A percentile compares a stretch with the other conserved stretches of the same genome.
These are phyloP conservation scores for Diplodus sargus DNA, from an alignment of 2,797 vertebrate species.

Conservation along the genomic window DNA sequence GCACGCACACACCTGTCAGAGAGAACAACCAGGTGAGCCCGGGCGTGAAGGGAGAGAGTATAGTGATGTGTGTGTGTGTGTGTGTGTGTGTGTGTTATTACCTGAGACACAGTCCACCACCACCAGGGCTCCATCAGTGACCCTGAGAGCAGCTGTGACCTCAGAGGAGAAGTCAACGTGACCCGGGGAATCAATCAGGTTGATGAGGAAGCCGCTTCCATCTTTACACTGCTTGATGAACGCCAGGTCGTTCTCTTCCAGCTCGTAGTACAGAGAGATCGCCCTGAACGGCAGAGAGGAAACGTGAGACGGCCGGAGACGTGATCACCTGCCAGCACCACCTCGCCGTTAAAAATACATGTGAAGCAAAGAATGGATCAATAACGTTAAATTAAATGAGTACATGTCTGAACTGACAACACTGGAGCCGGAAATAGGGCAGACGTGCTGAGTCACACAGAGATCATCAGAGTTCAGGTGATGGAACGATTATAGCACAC, in stretches of 20 bases:
- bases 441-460: background rate
- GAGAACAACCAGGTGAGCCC: conserved; percentile 19
- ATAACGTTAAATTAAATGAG: background rate
- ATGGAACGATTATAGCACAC: background rate
- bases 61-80: background rate
- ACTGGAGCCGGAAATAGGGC: background rate
- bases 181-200: conserved; percentile 94
- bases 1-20: conserved; percentile 91
- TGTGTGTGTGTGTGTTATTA: conserved; percentile 57
- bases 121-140: conserved; percentile 95
- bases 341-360: background rate
- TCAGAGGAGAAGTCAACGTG: conserved; percentile 97
- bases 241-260: conserved; percentile 90
- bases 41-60: background rate
- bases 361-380: background rate
- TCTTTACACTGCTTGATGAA: conserved; percentile 97
- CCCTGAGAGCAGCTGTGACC: conserved; percentile 94
- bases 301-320: background rate
- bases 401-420: background rate
- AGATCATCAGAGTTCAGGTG: background rate
- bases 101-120: conserved; percentile 98
- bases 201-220: conserved; percentile 95
- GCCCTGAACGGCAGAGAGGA: conserved; percentile 81
- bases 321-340: background rate
- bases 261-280: conserved; percentile 94